phyloP scores from a whole-genome alignment of 1,140 invertebrate species.

The Drosophila ohnishii region DNA sequence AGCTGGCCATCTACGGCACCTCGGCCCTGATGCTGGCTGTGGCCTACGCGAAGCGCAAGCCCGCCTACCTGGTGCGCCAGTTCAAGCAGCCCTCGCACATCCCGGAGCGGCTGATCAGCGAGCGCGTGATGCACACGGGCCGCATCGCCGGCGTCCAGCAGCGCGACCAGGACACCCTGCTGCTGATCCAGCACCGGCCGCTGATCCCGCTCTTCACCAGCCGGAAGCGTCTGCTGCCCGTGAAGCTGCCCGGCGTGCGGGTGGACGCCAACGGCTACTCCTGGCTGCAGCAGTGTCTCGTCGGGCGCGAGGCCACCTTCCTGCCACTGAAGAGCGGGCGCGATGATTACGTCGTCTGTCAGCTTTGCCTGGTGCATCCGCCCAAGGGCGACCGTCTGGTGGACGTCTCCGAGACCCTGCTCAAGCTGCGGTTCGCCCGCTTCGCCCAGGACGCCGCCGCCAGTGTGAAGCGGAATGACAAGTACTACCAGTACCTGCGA shows the following conservation, averaged over 20 bases:
- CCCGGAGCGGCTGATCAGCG: slow-evolving; percentile 74
- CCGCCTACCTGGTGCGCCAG: slow-evolving; percentile 75
- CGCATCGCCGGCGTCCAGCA: slow-evolving; percentile 68
- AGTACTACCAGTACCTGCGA: slow-evolving; percentile 74
- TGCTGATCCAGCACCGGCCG: slow-evolving; percentile 72
- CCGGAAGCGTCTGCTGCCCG: slow-evolving; percentile 57
- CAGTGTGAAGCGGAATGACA: slow-evolving; percentile 60
- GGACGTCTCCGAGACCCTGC: slow-evolving; percentile 73
- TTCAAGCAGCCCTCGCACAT: slow-evolving; percentile 80
- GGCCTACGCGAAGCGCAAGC: slow-evolving; percentile 76
- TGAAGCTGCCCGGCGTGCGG: slow-evolving; percentile 70
- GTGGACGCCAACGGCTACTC: slow-evolving; percentile 76
- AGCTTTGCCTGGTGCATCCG: slow-evolving; percentile 76
- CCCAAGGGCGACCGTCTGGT: slow-evolving; percentile 69
- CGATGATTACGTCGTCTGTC: slow-evolving; percentile 68
- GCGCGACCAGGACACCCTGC: slow-evolving; percentile 68
- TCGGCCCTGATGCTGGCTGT: slow-evolving; percentile 69
- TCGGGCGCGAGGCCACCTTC: slow-evolving; percentile 76
- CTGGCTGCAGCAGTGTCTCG: slow-evolving; percentile 74
- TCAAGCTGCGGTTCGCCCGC: slow-evolving; percentile 71
- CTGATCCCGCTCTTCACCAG: slow-evolving; percentile 73
- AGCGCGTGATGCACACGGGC: slow-evolving; percentile 77
- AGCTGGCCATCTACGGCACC: slow-evolving; percentile 71
- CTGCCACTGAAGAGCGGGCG: slow-evolving; percentile 69
- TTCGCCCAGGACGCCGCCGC: slow-evolving; percentile 65